These are phyloP conservation scores for Folsomia candida DNA, from an alignment of 2,888 invertebrate genomes.

Conservation along the genomic window DNA sequence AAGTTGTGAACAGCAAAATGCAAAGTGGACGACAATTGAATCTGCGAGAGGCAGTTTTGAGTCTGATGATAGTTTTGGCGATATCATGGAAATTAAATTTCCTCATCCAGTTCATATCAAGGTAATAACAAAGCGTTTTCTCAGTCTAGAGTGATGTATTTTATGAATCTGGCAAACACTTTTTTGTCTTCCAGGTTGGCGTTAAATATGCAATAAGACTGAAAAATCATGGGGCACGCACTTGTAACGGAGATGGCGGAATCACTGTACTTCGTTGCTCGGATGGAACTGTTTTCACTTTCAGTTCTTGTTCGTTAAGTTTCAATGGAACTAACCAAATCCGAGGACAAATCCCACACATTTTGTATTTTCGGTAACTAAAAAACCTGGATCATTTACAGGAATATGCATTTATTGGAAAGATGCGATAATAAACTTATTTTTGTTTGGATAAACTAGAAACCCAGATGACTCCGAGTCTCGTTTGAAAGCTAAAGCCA, in stretches of 20 bases:
- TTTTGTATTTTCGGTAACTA: conserved; percentile 79
- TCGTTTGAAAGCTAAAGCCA: conserved; percentile 60
- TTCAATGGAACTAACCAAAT: conserved; percentile 95
- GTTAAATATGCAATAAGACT: conserved; percentile 83
- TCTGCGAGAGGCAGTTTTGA: conserved; percentile 78
- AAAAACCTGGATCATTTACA: background rate
- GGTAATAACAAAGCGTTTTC: conserved; percentile 57
- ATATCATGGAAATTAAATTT: conserved; percentile 86
- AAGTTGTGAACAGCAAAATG: conserved; percentile 52
- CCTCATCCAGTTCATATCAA: conserved; percentile 81
- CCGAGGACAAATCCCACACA: conserved; percentile 89
- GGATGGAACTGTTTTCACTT: conserved; percentile 87
- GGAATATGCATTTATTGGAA: too few species aligned
- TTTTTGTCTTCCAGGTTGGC: conserved; percentile 53
- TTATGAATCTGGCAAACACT: conserved; percentile 5
- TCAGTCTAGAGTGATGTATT: background rate
- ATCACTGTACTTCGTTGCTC: conserved; percentile 83
- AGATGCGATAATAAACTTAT: too few species aligned
- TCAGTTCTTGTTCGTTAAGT: conserved; percentile 85
- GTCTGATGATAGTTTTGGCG: conserved; percentile 75
- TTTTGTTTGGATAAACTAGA: conserved; percentile 51
- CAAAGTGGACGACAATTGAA: conserved; percentile 80
- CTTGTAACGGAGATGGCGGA: conserved; percentile 92
- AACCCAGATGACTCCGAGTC: conserved; percentile 63
- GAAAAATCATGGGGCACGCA: conserved; percentile 85